Base-by-base conservation (phyloP, 92 coral and sea anemone genomes). In the Parazoanthus atlanticus region DNA sequence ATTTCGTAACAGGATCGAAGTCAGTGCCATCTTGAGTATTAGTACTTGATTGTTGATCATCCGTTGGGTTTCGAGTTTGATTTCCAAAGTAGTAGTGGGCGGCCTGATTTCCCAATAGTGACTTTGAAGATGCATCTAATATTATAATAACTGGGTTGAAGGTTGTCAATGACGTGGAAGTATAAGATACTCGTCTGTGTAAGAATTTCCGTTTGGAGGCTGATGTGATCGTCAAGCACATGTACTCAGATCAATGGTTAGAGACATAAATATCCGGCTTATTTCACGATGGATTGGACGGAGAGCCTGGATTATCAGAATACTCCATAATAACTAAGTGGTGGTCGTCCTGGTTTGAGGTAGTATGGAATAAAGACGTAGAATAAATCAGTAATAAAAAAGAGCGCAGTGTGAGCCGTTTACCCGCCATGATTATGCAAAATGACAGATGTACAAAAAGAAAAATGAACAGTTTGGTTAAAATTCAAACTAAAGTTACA, bases 151-250 rank as follows among this genome's bases (percentile, higher is more conserved):
- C 85, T 80, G 85, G 85, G 85, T 80, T 80, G 85, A 80, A 80
- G 49, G 85, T 80, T 80, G 72, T 30, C 85, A 80, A 64, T n/a
- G 85, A 80, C 28, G 71, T 80, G 85, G 73, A 52, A 61, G 85
- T 80, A 30, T 80, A 80, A 80, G 71, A 80, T 80, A 58, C 85
- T 80, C 46, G 85, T 29, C 85, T 80, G 85, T 80, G 85, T 80
- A 80, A 80, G 85, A 80, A 52, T 80, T 80, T 80, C 72, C 85
- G 85, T 80, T 80, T 80, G 64, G 71, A 10, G 31, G 67, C 73
- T 80, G 85, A 54, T 54, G 72, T 16, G 40, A 58, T 80, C 72
- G 85, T 58, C 61, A 19, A 80, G 85, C 72, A 80, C 74, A 67
- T 67, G 74, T 67, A 67, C 74, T 67, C 29, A 17, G 74, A 19